phyloP scores from a whole-genome alignment of 2,888 invertebrate species.

The Drosophila buzzatii region DNA sequence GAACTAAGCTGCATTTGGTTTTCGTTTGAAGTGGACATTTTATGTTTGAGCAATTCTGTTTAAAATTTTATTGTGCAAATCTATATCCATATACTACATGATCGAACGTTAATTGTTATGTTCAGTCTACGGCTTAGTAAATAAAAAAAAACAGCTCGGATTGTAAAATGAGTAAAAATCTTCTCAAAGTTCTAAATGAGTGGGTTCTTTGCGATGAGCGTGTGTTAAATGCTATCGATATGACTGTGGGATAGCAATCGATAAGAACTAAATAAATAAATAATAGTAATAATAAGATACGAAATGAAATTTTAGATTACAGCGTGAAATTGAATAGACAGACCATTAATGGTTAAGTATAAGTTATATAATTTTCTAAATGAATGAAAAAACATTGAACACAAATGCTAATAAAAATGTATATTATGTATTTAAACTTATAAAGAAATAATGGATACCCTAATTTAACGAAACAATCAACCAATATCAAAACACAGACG shows the following conservation, averaged over 20 bases:
- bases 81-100: not conserved
- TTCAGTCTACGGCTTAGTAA: not conserved
- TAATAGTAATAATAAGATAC: too few relatives aligned
- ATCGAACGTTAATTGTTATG: not conserved
- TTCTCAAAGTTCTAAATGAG: not conserved
- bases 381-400: too few relatives aligned
- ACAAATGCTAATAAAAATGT: too few relatives aligned
- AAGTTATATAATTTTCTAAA: too few relatives aligned
- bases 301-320: too few relatives aligned
- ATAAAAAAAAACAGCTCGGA: not conserved
- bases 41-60: not conserved
- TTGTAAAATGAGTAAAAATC: not conserved
- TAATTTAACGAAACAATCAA: too few relatives aligned
- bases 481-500: too few relatives aligned
- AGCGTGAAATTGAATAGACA: too few relatives aligned
- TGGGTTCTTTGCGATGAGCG: not conserved
- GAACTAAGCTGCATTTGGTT: slow-evolving; percentile 23
- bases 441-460: too few relatives aligned
- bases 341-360: too few relatives aligned
- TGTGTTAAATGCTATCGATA: not conserved
- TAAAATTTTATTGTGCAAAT: slow-evolving; percentile 3
- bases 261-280: not conserved
- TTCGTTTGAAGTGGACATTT: slow-evolving; percentile 33
- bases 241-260: not conserved
- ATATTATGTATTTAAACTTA: too few relatives aligned